Conservation (phyloP, 2,797 vertebrate genomes). For the Liasis olivaceus region DNA sequence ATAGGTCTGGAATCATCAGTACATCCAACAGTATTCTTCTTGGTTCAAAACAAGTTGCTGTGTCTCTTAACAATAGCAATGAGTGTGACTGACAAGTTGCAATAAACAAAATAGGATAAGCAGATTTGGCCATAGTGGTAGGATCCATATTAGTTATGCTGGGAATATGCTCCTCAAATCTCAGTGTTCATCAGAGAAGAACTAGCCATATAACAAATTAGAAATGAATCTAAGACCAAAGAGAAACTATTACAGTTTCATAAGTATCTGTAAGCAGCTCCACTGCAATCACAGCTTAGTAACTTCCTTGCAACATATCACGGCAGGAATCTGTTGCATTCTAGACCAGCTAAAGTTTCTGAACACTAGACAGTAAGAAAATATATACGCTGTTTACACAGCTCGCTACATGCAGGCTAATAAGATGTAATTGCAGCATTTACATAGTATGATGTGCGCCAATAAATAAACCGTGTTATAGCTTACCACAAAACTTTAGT, state of each 20-base stretch:
- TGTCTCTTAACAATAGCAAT: not conserved
- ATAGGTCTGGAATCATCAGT: not conserved
- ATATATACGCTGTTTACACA: not conserved
- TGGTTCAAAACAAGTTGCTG: not conserved
- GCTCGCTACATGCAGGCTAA: not conserved
- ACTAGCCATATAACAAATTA: not conserved
- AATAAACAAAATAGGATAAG: not conserved
- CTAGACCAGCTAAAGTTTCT: not conserved
- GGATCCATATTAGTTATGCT: not conserved
- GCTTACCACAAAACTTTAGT: not conserved
- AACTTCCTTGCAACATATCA: not conserved
- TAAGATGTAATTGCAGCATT: not conserved
- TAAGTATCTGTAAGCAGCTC: not conserved
- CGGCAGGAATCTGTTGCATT: no score
- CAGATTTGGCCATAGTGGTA: not conserved
- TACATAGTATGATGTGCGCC: not conserved
- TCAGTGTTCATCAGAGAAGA: not conserved
- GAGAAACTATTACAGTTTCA: not conserved
- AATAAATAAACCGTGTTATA: not conserved
- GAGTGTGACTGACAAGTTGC: not conserved
- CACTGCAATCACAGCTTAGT: not conserved
- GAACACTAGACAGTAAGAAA: not conserved
- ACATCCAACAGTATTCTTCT: not conserved
- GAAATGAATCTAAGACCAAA: not conserved
- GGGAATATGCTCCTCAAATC: not conserved